Evolutionary conservation across 2,113 vertebrate genomes (phyloP), one percentile per base, ranked within the genome.

Genomic region (Cyanocitta stelleri): DNA sequence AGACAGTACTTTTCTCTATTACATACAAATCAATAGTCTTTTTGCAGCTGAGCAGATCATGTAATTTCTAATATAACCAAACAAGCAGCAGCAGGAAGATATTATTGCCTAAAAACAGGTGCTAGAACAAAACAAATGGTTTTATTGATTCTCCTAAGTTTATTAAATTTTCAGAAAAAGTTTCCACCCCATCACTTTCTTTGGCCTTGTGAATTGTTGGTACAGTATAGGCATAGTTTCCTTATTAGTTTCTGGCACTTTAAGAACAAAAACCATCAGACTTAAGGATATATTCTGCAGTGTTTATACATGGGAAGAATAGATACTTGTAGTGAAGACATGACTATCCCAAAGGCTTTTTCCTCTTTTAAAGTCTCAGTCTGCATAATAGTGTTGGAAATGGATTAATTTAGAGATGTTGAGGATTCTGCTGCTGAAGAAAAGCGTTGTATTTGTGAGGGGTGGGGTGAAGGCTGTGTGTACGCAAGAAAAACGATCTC

Each of bases 111-210:
- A 80, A 92, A 90, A 95, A 5, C 46, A 74, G 51, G 59, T 77
- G 86, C 48, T 77, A 46, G 90, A 88, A 86, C 21, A 66, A 88
- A 59, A 84, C 37, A 90, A 97, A 95, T 74, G 46, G 35, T 66
- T 96, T 90, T 89, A 95, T 95, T 89, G 83, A 87, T 95, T 93
- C 35, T 81, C 26, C 22, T 27, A 63, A 63, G 37, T 76, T 93
- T 92, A 95, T 92, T 89, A 95, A 68, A 88, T 81, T 81, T 90
- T 89, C 59, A 71, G 56, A 78, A 61, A 78, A 90, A n/a, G 73
- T 71, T 48, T 59, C 35, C 27, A 43, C 39, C 49, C 24, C 13
- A 2, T 66, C 55, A 77, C n/a, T 72, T 81, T 49, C 32, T 46
- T 68, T 63, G 67, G 51, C 49, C 37, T 62, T 58, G 18, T 81